Percentiles rank a stretch among this genome's conserved stretches.
phyloP scores from a whole-genome alignment of 2,113 vertebrate species.

The Jaculus jaculus region DNA sequence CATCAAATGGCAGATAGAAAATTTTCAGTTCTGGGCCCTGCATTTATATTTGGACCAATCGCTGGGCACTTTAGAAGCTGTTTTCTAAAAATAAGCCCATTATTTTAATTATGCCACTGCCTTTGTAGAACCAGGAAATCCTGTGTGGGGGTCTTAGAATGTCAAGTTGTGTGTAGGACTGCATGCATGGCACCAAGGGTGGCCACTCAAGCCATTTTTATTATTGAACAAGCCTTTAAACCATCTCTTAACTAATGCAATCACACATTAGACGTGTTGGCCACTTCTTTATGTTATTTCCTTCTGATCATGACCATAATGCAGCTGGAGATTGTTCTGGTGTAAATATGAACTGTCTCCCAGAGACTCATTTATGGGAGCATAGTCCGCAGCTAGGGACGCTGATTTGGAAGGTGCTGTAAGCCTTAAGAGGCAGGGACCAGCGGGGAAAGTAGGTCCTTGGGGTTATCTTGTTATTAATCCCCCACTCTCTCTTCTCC shows the following conservation, averaged over 20 bases:
- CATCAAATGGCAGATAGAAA: neutral
- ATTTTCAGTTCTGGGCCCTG: neutral
- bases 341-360: neutral
- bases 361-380: neutral
- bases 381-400: neutral
- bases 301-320: constrained; percentile 8
- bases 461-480: neutral
- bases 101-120: neutral
- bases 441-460: neutral
- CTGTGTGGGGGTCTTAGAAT: neutral
- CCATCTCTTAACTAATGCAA: neutral
- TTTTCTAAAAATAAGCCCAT: constrained; percentile 51
- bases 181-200: too few relatives aligned
- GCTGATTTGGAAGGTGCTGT: neutral
- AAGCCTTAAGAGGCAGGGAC: neutral
- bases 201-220: neutral
- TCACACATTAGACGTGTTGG: neutral
- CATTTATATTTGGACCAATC: neutral
- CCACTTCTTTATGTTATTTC: neutral
- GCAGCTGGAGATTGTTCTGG: neutral
- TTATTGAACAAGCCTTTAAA: neutral
- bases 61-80: neutral
- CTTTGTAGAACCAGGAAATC: neutral
- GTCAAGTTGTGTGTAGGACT: neutral
- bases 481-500: neutral